Percentiles rank a stretch among this genome's conserved stretches.
These are phyloP conservation scores for Poecilia gillii DNA, from an alignment of 2,797 vertebrate species.

Conservation along the genomic window DNA sequence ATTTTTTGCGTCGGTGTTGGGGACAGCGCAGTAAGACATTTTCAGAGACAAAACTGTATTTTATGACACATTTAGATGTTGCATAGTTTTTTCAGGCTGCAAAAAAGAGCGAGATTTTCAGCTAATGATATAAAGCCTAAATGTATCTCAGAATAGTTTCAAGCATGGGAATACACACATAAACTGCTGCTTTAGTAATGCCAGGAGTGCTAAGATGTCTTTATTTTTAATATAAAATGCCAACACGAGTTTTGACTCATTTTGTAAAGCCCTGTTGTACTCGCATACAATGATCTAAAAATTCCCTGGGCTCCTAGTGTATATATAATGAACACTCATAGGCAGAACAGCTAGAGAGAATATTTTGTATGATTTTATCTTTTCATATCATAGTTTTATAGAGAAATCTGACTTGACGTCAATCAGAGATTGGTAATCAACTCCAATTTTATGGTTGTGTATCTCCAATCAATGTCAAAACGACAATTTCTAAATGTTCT, in stretches of 20 bases:
- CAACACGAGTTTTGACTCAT: neutral
- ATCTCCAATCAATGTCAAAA: neutral
- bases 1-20: neutral
- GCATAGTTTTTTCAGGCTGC: neutral
- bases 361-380: neutral
- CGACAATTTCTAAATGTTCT: neutral
- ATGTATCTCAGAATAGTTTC: neutral
- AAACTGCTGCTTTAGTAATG: neutral
- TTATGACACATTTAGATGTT: neutral
- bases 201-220: neutral
- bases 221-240: neutral
- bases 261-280: neutral
- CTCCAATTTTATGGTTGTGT: neutral
- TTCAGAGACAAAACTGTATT: neutral
- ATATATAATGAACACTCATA: neutral
- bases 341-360: neutral
- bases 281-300: neutral
- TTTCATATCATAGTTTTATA: neutral
- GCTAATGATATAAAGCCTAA: neutral
- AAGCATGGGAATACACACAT: neutral
- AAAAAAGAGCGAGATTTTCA: neutral
- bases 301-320: neutral
- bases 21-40: neutral
- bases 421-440: neutral
- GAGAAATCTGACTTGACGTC: neutral